phyloP scores from a whole-genome alignment of 2,797 vertebrate genomes.

The Triplophysa bombifrons region DNA sequence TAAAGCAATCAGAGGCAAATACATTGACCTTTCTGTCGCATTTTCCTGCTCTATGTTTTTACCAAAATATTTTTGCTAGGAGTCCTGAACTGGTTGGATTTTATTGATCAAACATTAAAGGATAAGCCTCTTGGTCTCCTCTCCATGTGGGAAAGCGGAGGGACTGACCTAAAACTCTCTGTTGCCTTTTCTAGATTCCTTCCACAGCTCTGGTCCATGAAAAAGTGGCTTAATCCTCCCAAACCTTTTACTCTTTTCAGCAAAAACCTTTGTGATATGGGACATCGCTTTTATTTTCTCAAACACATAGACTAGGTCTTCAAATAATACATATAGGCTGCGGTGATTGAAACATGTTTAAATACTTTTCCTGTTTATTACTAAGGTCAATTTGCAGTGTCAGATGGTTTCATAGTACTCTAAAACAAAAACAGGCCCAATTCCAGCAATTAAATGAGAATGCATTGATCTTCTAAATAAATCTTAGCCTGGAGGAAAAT shows the following conservation, averaged over 20 bases:
- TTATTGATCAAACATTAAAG: conserved; percentile 77
- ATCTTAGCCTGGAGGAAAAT: neutral
- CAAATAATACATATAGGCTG: conserved; percentile 27
- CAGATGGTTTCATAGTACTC: conserved; percentile 9
- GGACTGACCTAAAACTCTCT: conserved; percentile 59
- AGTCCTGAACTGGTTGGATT: conserved; percentile 60
- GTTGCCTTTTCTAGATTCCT: conserved; percentile 54
- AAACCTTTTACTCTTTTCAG: conserved; percentile 33
- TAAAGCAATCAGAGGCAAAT: conserved; percentile 57
- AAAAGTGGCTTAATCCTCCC: conserved; percentile 32
- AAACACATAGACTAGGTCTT: conserved; percentile 28
- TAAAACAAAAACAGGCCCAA: neutral
- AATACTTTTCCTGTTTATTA: conserved; percentile 6
- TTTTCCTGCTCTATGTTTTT: conserved; percentile 61
- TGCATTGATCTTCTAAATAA: neutral
- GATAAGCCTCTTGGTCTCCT: conserved; percentile 61
- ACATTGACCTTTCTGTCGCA: conserved; percentile 65
- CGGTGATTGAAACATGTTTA: conserved; percentile 25
- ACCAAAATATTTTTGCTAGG: conserved; percentile 64
- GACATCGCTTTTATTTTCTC: conserved; percentile 5
- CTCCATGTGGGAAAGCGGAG: conserved; percentile 60
- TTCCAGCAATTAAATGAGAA: conserved; percentile 6
- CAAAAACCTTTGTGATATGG: conserved; percentile 28
- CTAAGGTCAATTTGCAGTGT: conserved; percentile 15
- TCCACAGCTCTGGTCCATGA: conserved; percentile 51